These are phyloP conservation scores for Diadumene lineata DNA, from an alignment of 92 coral and sea anemone species.

Conservation along the genomic window DNA sequence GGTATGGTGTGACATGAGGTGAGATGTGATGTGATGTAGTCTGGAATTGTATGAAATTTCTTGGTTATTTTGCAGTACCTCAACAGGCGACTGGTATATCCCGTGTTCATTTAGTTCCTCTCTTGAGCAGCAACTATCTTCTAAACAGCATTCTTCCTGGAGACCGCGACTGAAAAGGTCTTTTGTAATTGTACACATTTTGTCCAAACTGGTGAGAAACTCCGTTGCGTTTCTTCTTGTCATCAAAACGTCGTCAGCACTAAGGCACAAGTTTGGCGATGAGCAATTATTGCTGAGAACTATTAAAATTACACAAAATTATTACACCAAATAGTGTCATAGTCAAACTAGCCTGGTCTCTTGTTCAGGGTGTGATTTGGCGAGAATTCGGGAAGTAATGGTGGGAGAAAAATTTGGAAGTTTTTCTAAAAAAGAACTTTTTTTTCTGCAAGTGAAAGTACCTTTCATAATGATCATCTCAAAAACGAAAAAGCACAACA, in stretches of 20 bases:
- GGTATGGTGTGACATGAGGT: too few relatives aligned
- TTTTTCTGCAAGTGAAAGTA: too few relatives aligned
- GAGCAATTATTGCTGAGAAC: not conserved
- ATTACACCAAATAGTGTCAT: too few relatives aligned
- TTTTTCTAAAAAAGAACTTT: too few relatives aligned
- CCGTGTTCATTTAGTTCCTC: not conserved
- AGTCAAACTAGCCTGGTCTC: too few relatives aligned
- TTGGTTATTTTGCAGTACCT: not conserved
- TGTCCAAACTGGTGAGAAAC: not conserved
- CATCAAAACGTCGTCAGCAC: not conserved
- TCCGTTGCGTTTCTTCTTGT: not conserved
- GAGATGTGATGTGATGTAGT: too few relatives aligned
- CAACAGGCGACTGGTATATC: not conserved
- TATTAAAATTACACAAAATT: too few relatives aligned
- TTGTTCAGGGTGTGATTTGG: too few relatives aligned
- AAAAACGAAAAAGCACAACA: not conserved
- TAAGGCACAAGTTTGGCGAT: not conserved
- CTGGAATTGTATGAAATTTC: too few relatives aligned
- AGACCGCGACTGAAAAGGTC: not conserved
- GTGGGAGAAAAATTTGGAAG: too few relatives aligned
- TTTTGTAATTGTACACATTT: not conserved
- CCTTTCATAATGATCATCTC: not conserved
- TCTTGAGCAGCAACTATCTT: not conserved
- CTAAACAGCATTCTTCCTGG: not conserved
- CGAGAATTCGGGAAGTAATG: too few relatives aligned